These are phyloP conservation scores for Clitarchus hookeri DNA, from an alignment of 2,888 invertebrate genomes.

Conservation along the genomic window DNA sequence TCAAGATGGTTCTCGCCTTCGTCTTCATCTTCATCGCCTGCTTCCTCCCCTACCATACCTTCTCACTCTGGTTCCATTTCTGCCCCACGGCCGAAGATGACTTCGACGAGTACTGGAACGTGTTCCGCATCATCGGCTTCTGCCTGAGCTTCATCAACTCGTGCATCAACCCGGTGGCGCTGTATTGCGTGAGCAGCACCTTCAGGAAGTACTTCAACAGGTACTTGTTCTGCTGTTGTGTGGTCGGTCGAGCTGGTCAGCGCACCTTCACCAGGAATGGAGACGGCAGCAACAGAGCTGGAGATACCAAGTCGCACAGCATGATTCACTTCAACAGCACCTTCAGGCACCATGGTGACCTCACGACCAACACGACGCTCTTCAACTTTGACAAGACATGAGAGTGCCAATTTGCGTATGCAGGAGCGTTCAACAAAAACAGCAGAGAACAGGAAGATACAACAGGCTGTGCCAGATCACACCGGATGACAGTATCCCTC, in stretches of 20 bases:
- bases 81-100: conserved; percentile 67
- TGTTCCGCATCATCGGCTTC: conserved; percentile 78
- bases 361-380: neutral
- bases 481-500: neutral
- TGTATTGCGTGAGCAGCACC: conserved; percentile 86
- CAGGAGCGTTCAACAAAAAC: neutral
- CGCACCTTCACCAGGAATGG: conserved; percentile 46
- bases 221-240: conserved; percentile 73
- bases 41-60: conserved; percentile 82
- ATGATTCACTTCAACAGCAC: conserved; percentile 42
- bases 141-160: conserved; percentile 88
- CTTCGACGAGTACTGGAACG: conserved; percentile 77
- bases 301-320: conserved; percentile 41
- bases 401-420: neutral
- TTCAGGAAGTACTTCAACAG: conserved; percentile 76
- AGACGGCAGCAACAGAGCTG: conserved; percentile 51
- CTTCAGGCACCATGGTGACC: conserved; percentile 31
- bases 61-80: conserved; percentile 84
- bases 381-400: neutral
- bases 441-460: neutral
- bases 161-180: conserved; percentile 86
- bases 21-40: conserved; percentile 89
- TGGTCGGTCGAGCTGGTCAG: conserved; percentile 36
- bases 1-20: conserved; percentile 90
- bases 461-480: neutral